Conservation (phyloP, 1,140 invertebrate species). For the Drosophila arawakana region DNA sequence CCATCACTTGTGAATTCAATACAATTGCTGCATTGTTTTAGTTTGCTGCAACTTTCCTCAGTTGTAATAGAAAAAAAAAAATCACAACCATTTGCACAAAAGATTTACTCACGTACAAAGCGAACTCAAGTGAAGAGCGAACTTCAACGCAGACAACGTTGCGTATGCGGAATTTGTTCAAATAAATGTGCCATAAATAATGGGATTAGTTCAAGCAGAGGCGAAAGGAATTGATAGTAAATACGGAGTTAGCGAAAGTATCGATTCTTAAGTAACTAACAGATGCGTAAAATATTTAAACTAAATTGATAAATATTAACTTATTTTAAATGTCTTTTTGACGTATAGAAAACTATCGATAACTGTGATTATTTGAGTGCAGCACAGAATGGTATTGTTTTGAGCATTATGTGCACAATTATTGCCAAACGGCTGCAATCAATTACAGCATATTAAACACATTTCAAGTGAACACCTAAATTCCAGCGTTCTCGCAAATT, state of each 20-base stretch:
- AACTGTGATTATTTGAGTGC: too few relatives aligned
- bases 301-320: too few relatives aligned
- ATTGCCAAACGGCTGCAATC: background rate
- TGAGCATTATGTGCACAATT: too few relatives aligned
- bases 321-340: too few relatives aligned
- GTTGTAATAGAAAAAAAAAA: constrained; percentile 7
- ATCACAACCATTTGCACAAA: constrained; percentile 9
- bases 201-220: constrained; percentile 3
- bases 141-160: background rate
- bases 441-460: background rate
- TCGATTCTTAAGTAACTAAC: background rate
- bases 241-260: background rate
- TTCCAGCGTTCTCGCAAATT: background rate
- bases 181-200: constrained; percentile 3
- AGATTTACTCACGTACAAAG: constrained; percentile 13
- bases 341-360: too few relatives aligned
- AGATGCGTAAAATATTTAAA: background rate
- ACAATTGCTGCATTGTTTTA: constrained; percentile 24
- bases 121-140: background rate
- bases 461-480: background rate
- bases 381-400: too few relatives aligned
- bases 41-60: constrained; percentile 1
- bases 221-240: background rate
- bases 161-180: background rate
- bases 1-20: constrained; percentile 9